Conservation (phyloP, 2,888 invertebrate genomes). For the Nephrotoma guestfalica region DNA sequence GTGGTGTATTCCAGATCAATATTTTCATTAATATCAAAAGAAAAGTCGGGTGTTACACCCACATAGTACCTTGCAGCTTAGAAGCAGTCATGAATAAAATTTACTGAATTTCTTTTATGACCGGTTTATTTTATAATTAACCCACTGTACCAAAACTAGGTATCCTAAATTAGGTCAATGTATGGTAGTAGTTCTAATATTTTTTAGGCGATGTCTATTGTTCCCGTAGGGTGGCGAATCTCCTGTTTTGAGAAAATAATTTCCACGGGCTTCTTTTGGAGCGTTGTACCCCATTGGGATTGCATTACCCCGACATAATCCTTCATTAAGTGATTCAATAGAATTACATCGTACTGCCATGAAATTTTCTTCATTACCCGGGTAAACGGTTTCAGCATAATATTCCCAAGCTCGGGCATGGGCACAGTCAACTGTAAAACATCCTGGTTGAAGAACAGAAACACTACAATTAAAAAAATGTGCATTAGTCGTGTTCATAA, state of each 20-base stretch:
- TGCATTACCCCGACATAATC: neutral
- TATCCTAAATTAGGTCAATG: no score
- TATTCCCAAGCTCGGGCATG: slow-evolving; percentile 10
- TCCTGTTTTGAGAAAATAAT: slow-evolving; percentile 10
- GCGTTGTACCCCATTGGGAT: slow-evolving; percentile 9
- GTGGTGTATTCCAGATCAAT: no score
- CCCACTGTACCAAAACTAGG: no score
- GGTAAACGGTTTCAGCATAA: slow-evolving; percentile 10
- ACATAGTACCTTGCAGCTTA: no score
- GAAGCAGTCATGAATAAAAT: no score
- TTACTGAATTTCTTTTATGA: no score
- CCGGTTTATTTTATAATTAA: no score
- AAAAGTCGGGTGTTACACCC: no score
- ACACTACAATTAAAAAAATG: neutral
- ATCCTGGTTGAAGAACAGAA: slow-evolving; percentile 8
- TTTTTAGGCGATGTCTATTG: no score
- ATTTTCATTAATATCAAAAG: no score
- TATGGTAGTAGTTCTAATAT: no score
- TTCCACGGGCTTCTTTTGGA: slow-evolving; percentile 6
- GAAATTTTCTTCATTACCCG: neutral
- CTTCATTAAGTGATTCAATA: neutral
- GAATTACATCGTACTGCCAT: slow-evolving; percentile 6
- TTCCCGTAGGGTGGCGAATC: slow-evolving; percentile 7
- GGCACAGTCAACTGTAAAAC: slow-evolving; percentile 9
- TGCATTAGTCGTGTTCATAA: neutral